Base-by-base conservation (phyloP, 2,888 invertebrate genomes). In the Graphium colonna region DNA sequence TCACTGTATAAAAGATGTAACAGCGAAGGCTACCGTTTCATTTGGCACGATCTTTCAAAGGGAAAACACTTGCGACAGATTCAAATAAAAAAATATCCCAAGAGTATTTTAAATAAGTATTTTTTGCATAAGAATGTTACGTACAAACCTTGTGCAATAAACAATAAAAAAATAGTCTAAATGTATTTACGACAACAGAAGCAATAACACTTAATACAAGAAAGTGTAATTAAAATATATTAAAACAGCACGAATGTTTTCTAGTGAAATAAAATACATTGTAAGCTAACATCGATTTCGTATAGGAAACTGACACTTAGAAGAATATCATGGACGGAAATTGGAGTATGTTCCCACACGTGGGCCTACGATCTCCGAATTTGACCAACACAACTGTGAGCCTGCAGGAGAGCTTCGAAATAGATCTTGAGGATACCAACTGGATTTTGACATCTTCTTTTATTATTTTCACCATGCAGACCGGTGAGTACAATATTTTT, bases 381-480 rank as follows among this genome's bases (percentile, higher is more conserved):
- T 53, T 81, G 1, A 84, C 82, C 0, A 90, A 90, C 60, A 71
- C 76, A 0, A 82, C 82, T 0, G 79, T 78, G 4, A 83, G 61
- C 52, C 90, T 93, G 0, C 93, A 93, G 44, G 85, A 92, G 12
- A 95, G 91, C 67, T 91, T 95, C 28, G 93, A 92, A 56, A 91
- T 92, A 5, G 96, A 96, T 69, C 81, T 91, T 39, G 96, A 96
- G 73, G 97, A 97, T 72, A 94, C 96, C 9, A 95, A 95, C 65
- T 97, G 97, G 97, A 95, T 97, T 46, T 89, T 97, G 51, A 95
- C 96, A 0, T 95, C 95, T 48, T 94, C 96, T 0, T 97, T 97
- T 74, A 96, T 97, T 68, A 96, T 97, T 61, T 96, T 97, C 76
- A 97, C 97, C 0, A 97, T 97, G 97, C 97, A 97, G 89, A 96